Evolutionary conservation across 2,888 invertebrate genomes (phyloP).

Genomic region (Melolontha melolontha): DNA sequence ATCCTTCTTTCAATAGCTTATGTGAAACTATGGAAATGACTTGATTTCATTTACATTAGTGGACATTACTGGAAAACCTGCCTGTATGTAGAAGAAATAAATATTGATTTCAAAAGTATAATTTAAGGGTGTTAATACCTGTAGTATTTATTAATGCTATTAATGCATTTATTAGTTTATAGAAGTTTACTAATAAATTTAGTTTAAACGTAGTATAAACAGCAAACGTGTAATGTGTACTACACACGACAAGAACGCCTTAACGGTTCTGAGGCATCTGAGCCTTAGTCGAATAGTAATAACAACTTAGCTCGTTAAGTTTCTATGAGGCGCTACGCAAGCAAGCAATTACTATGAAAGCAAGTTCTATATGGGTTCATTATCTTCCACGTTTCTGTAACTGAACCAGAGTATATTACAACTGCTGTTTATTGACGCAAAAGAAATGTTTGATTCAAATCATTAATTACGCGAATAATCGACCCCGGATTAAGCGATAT

Average conservation of each 20-base stretch:
- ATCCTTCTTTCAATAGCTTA: too few species aligned
- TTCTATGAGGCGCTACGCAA: conserved; percentile 45
- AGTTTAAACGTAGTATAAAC: conserved; percentile 50
- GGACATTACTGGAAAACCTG: too few species aligned
- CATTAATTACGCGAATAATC: conserved; percentile 5
- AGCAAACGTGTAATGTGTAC: conserved; percentile 25
- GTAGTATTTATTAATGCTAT: too few species aligned
- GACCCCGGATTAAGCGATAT: conserved; percentile 2
- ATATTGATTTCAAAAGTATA: conserved; percentile 14
- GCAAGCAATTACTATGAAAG: conserved; percentile 33
- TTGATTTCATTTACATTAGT: too few species aligned
- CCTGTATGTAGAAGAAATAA: conserved; percentile 21
- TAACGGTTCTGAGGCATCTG: conserved; percentile 46
- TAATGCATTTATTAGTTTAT: not conserved
- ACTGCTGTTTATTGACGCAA: conserved; percentile 36
- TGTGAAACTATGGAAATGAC: too few species aligned
- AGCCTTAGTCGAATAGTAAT: conserved; percentile 48
- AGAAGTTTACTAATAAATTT: conserved; percentile 49
- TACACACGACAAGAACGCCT: conserved; percentile 43
- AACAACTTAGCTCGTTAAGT: conserved; percentile 51
- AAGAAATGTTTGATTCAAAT: conserved; percentile 36
- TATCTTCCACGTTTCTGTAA: conserved; percentile 12
- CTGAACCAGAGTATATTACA: conserved; percentile 35
- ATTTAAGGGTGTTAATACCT: too few species aligned
- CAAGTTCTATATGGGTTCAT: conserved; percentile 33